Conservation (phyloP, 2,797 vertebrate genomes). For the Gastrophryne carolinensis region DNA sequence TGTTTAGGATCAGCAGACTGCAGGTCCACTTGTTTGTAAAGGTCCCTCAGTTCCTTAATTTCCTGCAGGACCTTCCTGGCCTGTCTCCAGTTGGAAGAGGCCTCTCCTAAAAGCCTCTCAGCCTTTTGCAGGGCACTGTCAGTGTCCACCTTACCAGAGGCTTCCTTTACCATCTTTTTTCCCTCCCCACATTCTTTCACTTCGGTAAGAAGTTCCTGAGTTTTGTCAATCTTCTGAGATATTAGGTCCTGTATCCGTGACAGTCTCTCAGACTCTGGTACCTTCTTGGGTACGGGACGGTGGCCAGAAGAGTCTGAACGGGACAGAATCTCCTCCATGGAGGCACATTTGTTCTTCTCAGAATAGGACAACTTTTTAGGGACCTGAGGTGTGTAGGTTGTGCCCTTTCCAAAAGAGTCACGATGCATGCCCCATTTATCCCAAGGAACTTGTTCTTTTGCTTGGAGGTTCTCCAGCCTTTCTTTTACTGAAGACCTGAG, state of each 20-base stretch:
- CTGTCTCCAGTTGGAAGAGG: slow-evolving; percentile 80
- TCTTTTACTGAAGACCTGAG: slow-evolving; percentile 53
- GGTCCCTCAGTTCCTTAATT: slow-evolving; percentile 80
- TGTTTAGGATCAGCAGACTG: slow-evolving; percentile 66
- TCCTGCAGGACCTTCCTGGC: slow-evolving; percentile 86
- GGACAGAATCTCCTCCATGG: slow-evolving; percentile 85
- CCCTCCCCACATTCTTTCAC: slow-evolving; percentile 76
- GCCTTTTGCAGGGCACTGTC: slow-evolving; percentile 79
- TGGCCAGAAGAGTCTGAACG: slow-evolving; percentile 65
- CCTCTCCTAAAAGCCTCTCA: slow-evolving; percentile 83
- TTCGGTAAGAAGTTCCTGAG: slow-evolving; percentile 83
- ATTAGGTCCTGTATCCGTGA: slow-evolving; percentile 84
- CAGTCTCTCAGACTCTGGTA: slow-evolving; percentile 63
- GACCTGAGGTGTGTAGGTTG: slow-evolving; percentile 73
- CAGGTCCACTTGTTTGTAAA: slow-evolving; percentile 79
- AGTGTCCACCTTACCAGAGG: slow-evolving; percentile 66
- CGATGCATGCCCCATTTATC: slow-evolving; percentile 59
- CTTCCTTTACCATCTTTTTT: slow-evolving; percentile 68
- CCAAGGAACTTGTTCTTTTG: slow-evolving; percentile 61
- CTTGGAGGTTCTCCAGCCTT: slow-evolving; percentile 72
- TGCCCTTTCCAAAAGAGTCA: slow-evolving; percentile 70
- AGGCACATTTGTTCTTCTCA: slow-evolving; percentile 85
- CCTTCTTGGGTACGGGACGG: slow-evolving; percentile 53
- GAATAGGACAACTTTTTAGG: slow-evolving; percentile 67
- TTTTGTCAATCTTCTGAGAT: slow-evolving; percentile 84